Percentiles rank a stretch among this genome's conserved stretches.
Conservation (phyloP, 2,888 invertebrate genomes). For the Danaus chrysippus region DNA sequence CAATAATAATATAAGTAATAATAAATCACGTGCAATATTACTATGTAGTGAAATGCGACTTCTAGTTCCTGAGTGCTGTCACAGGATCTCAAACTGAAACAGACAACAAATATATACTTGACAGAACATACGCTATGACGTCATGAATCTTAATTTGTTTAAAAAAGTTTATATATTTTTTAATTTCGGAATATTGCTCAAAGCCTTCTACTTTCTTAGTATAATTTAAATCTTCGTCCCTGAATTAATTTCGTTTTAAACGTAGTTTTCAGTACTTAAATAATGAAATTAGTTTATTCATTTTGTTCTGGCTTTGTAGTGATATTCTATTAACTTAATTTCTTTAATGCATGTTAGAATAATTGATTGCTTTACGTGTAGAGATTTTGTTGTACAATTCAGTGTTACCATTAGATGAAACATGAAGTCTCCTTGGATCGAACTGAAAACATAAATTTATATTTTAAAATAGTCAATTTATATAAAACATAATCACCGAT, state of each 20-base stretch:
- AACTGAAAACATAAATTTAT: background rate
- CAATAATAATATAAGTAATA: constrained; percentile 17
- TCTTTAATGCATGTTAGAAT: constrained; percentile 21
- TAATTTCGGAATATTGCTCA: constrained; percentile 1
- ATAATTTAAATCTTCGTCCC: background rate
- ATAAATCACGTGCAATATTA: constrained; percentile 12
- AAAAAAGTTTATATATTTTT: background rate
- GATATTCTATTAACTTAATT: background rate
- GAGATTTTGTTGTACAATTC: constrained; percentile 4
- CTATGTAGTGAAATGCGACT: constrained; percentile 30
- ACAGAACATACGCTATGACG: background rate
- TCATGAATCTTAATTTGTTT: constrained; percentile 4
- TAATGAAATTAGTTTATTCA: background rate
- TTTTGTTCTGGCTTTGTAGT: background rate
- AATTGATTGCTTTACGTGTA: constrained; percentile 17
- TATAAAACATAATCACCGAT: no score
- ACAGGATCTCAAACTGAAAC: constrained; percentile 18
- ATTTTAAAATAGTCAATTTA: no score
- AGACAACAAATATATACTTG: constrained; percentile 9
- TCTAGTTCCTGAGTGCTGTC: constrained; percentile 11
- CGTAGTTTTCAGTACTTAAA: background rate
- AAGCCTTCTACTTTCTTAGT: background rate
- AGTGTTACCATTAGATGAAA: background rate
- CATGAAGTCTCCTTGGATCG: background rate
- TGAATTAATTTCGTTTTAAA: background rate